phyloP scores from a whole-genome alignment of 1,140 invertebrate species.

The Neelides sp. region DNA sequence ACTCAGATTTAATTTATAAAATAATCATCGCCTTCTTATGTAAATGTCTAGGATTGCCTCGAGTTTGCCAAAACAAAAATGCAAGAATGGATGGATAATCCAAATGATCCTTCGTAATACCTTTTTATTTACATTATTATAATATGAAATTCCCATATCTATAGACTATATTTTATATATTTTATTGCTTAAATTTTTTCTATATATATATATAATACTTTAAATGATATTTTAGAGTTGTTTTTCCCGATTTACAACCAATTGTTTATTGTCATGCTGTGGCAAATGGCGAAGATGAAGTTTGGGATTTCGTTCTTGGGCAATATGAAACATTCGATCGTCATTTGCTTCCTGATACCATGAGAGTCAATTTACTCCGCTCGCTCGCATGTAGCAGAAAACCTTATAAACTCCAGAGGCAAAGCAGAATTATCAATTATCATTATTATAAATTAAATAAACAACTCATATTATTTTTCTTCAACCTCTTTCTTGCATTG shows the following conservation, averaged over 20 bases:
- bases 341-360: constrained; percentile 4
- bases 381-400: constrained; percentile 17
- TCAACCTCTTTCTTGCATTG: too few species aligned
- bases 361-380: constrained; percentile 12
- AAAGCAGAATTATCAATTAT: too few species aligned
- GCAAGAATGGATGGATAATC: constrained; percentile 1
- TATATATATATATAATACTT: not conserved
- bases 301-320: constrained; percentile 68
- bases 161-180: too few species aligned
- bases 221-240: not conserved
- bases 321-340: constrained; percentile 48
- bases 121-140: not conserved
- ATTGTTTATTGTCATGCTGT: constrained; percentile 64
- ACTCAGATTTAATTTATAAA: too few species aligned
- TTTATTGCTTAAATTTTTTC: not conserved
- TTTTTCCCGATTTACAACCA: constrained; percentile 17
- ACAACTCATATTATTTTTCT: too few species aligned
- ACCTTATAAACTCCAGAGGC: too few species aligned
- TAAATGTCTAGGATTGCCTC: too few species aligned
- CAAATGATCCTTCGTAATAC: not conserved
- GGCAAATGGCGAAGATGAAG: constrained; percentile 50
- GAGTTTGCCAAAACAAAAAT: not conserved
- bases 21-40: too few species aligned
- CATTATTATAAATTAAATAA: too few species aligned
- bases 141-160: too few species aligned